Evolutionary conservation across 2,113 vertebrate species (phyloP).

Genomic region (Gymnarchus niloticus): DNA sequence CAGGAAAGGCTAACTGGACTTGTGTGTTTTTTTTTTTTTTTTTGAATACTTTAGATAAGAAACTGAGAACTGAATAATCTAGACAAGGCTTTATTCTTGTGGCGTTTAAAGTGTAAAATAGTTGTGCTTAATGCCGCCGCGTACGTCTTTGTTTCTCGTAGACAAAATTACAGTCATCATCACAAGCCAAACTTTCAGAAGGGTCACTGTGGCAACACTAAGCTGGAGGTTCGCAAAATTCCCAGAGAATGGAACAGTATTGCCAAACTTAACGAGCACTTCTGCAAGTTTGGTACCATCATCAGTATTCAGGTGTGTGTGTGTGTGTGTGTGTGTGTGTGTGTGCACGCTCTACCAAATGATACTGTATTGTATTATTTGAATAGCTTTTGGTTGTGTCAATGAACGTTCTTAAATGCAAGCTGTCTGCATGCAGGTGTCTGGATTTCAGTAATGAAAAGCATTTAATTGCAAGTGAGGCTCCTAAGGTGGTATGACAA

Average conservation of each 20-base stretch:
- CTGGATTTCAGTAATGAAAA: background rate
- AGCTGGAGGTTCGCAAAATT: constrained; percentile 90
- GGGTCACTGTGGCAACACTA: constrained; percentile 87
- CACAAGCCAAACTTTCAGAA: constrained; percentile 79
- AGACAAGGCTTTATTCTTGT: background rate
- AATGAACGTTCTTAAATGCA: too few relatives aligned
- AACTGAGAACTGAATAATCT: too few relatives aligned
- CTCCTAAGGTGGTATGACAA: background rate
- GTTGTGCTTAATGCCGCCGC: constrained; percentile 31
- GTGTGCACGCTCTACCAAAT: too few relatives aligned
- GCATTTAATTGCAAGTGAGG: background rate
- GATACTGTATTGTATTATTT: too few relatives aligned
- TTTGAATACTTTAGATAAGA: too few relatives aligned
- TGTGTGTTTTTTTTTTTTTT: too few relatives aligned
- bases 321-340: background rate
- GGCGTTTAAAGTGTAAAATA: too few relatives aligned
- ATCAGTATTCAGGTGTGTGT: constrained; percentile 90
- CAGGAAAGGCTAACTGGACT: too few relatives aligned
- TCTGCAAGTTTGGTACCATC: constrained; percentile 97
- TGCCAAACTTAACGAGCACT: constrained; percentile 92
- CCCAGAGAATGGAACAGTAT: constrained; percentile 93
- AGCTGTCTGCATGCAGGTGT: background rate
- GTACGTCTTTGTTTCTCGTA: constrained; percentile 33
- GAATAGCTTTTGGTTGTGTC: too few relatives aligned
- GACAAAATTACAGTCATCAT: constrained; percentile 82